These are phyloP conservation scores for Myrmecophaga tridactyla DNA, from an alignment of 2,113 vertebrate species.

Conservation along the genomic window DNA sequence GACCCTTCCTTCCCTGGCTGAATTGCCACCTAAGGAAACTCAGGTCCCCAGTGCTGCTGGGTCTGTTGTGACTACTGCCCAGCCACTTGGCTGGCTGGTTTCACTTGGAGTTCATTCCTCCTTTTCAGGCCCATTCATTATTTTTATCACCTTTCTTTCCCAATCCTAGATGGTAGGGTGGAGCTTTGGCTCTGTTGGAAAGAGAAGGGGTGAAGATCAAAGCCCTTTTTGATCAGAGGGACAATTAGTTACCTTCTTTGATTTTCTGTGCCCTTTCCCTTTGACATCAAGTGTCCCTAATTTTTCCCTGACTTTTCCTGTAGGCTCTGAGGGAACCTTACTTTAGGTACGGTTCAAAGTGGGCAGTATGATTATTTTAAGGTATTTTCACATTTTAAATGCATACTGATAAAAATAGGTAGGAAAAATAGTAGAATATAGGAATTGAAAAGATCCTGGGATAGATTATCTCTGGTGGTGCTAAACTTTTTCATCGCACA, in stretches of 20 bases:
- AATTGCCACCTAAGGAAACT: background rate
- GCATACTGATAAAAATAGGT: background rate
- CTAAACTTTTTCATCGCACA: background rate
- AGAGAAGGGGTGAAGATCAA: background rate
- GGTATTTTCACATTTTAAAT: background rate
- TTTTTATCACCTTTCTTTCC: background rate
- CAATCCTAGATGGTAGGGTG: no score
- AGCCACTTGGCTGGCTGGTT: background rate
- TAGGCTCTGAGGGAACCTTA: background rate
- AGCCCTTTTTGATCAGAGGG: background rate
- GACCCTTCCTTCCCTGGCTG: background rate
- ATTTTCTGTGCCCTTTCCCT: background rate
- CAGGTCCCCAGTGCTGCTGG: no score
- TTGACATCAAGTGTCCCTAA: no score
- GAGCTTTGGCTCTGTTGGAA: background rate
- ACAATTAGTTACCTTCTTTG: background rate
- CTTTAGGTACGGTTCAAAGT: background rate
- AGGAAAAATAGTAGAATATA: background rate
- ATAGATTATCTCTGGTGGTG: background rate
- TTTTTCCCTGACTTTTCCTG: background rate
- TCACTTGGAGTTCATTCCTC: fast-evolving
- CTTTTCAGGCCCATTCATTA: background rate
- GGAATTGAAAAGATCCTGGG: background rate
- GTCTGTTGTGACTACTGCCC: background rate
- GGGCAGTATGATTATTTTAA: background rate